Conservation (phyloP, 2,888 invertebrate species). For the Archips xylosteana region DNA sequence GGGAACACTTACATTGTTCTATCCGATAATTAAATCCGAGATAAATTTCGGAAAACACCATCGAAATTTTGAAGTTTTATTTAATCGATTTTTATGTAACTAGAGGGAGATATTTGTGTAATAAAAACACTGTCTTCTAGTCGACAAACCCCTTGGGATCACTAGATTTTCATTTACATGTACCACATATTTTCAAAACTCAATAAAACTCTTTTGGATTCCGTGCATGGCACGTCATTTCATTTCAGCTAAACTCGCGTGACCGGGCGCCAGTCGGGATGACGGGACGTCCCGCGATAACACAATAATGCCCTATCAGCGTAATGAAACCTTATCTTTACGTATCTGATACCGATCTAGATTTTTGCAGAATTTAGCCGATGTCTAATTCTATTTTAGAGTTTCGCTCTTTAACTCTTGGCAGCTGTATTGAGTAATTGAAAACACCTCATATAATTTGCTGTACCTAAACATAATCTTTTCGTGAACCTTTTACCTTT, state of each 20-base stretch:
- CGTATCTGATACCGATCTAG: slow-evolving; percentile 20
- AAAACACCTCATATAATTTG: too few species aligned
- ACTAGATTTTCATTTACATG: too few species aligned
- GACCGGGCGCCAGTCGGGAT: neutral
- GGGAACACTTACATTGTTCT: neutral
- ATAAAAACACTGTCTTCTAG: too few species aligned
- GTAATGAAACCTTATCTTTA: slow-evolving; percentile 31
- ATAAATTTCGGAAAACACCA: too few species aligned
- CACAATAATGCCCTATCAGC: slow-evolving; percentile 32
- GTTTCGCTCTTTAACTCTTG: neutral
- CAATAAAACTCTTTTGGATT: neutral
- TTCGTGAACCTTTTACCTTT: too few species aligned
- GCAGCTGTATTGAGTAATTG: neutral
- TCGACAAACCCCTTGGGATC: too few species aligned
- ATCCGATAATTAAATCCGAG: neutral
- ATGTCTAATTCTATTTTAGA: slow-evolving; percentile 5
- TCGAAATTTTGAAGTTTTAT: too few species aligned
- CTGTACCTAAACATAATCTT: too few species aligned
- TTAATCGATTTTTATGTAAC: too few species aligned
- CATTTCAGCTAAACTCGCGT: slow-evolving; percentile 9
- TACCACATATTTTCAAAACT: too few species aligned
- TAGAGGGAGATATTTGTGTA: too few species aligned
- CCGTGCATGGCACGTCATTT: neutral
- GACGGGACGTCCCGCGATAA: slow-evolving; percentile 27
- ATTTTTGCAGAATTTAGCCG: slow-evolving; percentile 14